Evolutionary conservation across 1,140 invertebrate species (phyloP).

Genomic region (Doryteuthis pealeii): DNA sequence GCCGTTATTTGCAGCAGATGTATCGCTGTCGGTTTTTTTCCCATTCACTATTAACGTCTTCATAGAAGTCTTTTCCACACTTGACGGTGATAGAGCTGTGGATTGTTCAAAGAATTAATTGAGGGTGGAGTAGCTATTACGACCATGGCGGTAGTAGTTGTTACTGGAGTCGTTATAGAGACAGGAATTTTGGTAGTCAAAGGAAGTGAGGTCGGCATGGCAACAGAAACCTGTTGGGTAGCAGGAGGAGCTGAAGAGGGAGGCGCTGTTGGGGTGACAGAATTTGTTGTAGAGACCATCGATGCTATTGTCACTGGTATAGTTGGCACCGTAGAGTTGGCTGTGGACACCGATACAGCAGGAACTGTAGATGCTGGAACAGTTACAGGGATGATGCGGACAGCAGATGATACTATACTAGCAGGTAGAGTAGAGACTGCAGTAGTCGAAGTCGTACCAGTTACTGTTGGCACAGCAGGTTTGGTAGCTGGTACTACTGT

Average conservation of each 20-base stretch:
- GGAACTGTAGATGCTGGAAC: neutral
- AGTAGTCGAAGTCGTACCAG: neutral
- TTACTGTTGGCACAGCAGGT: neutral
- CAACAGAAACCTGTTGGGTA: neutral
- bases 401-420: neutral
- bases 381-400: conserved; percentile 3
- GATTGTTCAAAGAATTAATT: neutral
- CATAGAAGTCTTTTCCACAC: neutral
- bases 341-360: too few species aligned
- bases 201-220: neutral
- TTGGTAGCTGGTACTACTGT: neutral
- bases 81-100: neutral
- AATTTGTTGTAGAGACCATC: too few species aligned
- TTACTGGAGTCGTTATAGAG: conserved; percentile 1
- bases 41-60: conserved; percentile 4
- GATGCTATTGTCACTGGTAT: neutral
- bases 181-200: neutral
- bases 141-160: neutral
- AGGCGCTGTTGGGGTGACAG: neutral
- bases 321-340: neutral
- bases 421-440: too few species aligned
- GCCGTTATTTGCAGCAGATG: neutral
- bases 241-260: neutral
- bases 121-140: neutral
- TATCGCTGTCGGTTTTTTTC: neutral